Base-by-base conservation (phyloP, 2,113 vertebrate species). In the Lepus timidus region DNA sequence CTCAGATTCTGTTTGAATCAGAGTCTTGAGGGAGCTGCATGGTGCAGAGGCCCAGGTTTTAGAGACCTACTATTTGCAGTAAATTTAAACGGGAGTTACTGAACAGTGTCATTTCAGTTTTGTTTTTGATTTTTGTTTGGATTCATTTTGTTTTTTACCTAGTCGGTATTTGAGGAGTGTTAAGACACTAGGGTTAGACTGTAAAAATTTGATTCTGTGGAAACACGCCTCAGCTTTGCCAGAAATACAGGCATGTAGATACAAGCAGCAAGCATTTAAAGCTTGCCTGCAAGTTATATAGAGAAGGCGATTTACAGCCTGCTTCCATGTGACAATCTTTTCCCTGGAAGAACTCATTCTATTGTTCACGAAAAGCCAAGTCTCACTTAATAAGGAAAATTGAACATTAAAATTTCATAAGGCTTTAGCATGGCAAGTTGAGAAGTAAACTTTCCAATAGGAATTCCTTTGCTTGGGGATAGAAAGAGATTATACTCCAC, bases 331-430 rank as follows among this genome's bases (percentile, higher is more conserved):
- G 68, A 36, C 36, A 13, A 22, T 55, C 73, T 90, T 84, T 74
- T 13, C 13, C 33, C 83, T 29, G 27, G 31, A 93, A 74, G 87
- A 44, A 12, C 31, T 90, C 73, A 84, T 76, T 81, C 23, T 23
- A 4, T 88, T 64, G 51, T 22, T 51, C 16, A 4, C 9, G 2
- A 84, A 67, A 36, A 83, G 31, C 0, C 86, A 82, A 73, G 78
- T 92, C 33, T 62, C 31, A 39, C 36, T 76, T 90, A 92, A 70
- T 87, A 76, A 87, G 51, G 67, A 91, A 91, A 88, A 82, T 79
- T 29, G 14, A 84, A 55, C 31, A 36, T 76, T 33, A 89, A 87
- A 33, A 58, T 4, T 19, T 17, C 13, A 23, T 71, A 39, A n/a
- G 17, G 22, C 12, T 55, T 25, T 44, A 44, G 31, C 33, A 44